Conservation (phyloP, 2,113 vertebrate genomes). For the Phylloscopus trochiloides region DNA sequence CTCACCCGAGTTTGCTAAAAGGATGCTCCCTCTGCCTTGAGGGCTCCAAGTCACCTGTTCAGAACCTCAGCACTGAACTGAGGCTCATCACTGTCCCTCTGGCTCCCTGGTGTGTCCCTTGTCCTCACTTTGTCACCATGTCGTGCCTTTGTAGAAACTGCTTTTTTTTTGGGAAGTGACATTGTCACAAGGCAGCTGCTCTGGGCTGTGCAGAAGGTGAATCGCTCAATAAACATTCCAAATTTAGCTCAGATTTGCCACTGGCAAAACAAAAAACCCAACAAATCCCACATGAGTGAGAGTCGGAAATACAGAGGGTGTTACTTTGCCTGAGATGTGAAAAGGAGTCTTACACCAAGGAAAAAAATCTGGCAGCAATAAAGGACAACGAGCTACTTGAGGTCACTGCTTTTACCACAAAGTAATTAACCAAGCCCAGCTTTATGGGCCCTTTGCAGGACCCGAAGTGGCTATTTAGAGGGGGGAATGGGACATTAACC, state of each 20-base stretch:
- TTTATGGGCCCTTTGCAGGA: background rate
- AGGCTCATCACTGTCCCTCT: background rate
- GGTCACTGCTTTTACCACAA: slow-evolving; percentile 6
- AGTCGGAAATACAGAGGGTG: background rate
- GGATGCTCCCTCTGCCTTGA: background rate
- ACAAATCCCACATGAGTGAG: background rate
- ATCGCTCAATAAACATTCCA: background rate
- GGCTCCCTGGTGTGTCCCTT: background rate
- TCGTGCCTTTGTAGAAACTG: background rate
- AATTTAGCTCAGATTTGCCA: background rate
- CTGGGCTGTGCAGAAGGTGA: background rate
- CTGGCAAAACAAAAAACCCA: background rate
- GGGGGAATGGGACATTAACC: background rate
- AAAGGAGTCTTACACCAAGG: background rate
- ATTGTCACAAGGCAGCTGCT: background rate
- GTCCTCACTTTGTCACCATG: background rate
- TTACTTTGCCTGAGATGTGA: background rate
- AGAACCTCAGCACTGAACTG: background rate
- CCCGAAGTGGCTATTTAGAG: background rate
- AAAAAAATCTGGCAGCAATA: background rate
- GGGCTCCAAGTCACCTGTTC: background rate
- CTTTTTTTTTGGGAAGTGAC: background rate
- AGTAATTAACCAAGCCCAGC: slow-evolving; percentile 9
- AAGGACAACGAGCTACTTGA: background rate
- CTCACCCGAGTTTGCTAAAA: background rate